Percentiles rank a stretch among this genome's conserved stretches.
Evolutionary conservation across 1,140 invertebrate genomes (phyloP).

Genomic region (Drosophila cardini): DNA sequence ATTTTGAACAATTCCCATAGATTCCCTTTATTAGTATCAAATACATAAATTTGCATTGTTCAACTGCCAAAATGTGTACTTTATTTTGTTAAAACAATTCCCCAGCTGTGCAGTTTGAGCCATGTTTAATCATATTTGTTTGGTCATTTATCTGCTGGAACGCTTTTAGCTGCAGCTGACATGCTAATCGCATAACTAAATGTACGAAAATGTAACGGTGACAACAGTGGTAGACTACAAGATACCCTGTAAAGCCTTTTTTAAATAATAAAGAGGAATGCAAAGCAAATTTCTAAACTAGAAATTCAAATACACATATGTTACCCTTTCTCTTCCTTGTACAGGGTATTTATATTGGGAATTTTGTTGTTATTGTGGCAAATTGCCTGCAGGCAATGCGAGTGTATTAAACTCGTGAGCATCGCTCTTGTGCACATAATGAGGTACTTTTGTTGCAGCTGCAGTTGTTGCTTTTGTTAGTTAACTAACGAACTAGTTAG

Average conservation of each 20-base stretch:
- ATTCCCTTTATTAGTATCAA: not conserved
- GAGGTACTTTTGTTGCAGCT: constrained; percentile 41
- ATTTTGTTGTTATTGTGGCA: not conserved
- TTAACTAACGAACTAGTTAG: constrained; percentile 70
- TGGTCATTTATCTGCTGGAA: constrained; percentile 6
- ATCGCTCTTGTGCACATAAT: constrained; percentile 33
- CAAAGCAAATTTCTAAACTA: not conserved
- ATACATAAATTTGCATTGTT: constrained; percentile 9
- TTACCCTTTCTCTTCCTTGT: not conserved
- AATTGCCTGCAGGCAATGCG: constrained; percentile 12
- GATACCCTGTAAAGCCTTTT: not conserved
- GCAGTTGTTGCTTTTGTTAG: constrained; percentile 39
- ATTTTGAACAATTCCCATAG: not conserved
- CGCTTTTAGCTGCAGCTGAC: constrained; percentile 11
- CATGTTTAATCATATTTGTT: constrained; percentile 2
- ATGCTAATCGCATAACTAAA: not conserved
- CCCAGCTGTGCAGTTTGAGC: constrained; percentile 7
- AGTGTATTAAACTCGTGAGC: not conserved
- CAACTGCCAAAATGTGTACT: constrained; percentile 8
- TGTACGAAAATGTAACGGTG: not conserved
- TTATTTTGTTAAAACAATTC: constrained; percentile 4
- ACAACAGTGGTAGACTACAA: not conserved
- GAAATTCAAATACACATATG: not conserved
- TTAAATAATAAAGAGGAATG: not conserved
- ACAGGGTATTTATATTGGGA: not conserved